These are phyloP conservation scores for Nothura maculosa DNA, from an alignment of 2,797 vertebrate species.

Conservation along the genomic window DNA sequence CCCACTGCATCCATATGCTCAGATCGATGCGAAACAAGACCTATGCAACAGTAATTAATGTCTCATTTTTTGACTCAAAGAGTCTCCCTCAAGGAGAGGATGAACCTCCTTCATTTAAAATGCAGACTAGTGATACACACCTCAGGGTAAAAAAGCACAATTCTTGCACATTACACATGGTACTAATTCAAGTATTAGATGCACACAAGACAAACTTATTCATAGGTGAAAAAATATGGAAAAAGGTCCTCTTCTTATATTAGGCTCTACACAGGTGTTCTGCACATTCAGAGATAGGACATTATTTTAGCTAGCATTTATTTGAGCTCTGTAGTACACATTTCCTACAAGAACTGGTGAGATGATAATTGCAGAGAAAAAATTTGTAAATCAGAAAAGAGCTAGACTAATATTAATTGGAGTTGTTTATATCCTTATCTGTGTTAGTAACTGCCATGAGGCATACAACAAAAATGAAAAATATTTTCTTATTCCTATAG, in stretches of 20 bases:
- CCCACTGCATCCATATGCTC: not conserved
- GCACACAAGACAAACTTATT: not conserved
- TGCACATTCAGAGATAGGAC: not conserved
- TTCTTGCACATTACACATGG: accelerated
- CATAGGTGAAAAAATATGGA: not conserved
- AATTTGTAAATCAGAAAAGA: not conserved
- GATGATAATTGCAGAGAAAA: not conserved
- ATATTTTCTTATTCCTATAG: not conserved
- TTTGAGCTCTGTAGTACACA: not conserved
- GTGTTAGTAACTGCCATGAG: not conserved
- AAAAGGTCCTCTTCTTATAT: too few species aligned
- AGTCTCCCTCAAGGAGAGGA: not conserved
- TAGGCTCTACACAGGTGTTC: not conserved
- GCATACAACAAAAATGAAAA: not conserved
- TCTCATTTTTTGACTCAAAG: not conserved
- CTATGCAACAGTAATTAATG: not conserved
- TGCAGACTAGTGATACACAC: not conserved
- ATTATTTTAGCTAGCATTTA: too few species aligned
- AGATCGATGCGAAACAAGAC: not conserved
- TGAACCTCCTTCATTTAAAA: not conserved
- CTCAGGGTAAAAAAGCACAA: not conserved
- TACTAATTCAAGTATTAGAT: not conserved
- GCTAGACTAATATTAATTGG: accelerated
- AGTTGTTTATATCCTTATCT: not conserved
- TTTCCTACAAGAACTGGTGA: not conserved